phyloP scores from a whole-genome alignment of 2,113 vertebrate species.

The Andinoacara biseriatus region DNA sequence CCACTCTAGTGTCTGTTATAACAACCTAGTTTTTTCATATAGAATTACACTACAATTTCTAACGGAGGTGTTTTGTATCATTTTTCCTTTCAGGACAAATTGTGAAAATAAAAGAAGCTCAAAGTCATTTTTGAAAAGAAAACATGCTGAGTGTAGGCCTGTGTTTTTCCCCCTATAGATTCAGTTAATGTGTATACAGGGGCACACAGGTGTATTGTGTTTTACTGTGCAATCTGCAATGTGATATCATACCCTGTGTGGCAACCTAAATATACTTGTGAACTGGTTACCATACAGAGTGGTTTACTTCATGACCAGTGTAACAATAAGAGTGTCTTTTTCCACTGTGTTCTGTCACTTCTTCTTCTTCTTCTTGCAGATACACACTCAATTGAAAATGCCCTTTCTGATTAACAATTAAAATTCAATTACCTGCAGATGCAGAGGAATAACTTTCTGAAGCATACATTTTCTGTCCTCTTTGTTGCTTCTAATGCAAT shows the following conservation, averaged over 20 bases:
- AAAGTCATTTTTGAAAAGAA: neutral
- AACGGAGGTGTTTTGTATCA: neutral
- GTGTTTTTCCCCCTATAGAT: neutral
- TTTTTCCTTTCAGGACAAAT: neutral
- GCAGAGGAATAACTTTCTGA: conserved; percentile 49
- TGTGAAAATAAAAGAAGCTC: neutral
- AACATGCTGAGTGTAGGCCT: neutral
- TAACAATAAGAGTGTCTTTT: conserved; percentile 1
- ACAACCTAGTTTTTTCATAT: neutral
- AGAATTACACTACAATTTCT: neutral
- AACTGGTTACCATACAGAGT: neutral
- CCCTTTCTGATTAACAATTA: conserved; percentile 59
- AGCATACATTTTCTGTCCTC: conserved; percentile 59
- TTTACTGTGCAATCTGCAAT: neutral
- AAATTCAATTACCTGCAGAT: conserved; percentile 66
- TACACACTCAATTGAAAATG: conserved; percentile 21
- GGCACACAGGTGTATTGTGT: neutral
- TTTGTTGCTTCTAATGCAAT: conserved; percentile 65
- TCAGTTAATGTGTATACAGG: neutral
- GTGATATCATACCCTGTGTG: neutral
- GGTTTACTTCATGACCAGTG: neutral
- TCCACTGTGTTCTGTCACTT: neutral
- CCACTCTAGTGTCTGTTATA: no score
- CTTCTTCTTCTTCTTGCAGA: neutral
- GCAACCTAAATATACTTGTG: neutral